Evolutionary conservation across 1,140 invertebrate genomes (phyloP).

Genomic region (Bombus polaris): DNA sequence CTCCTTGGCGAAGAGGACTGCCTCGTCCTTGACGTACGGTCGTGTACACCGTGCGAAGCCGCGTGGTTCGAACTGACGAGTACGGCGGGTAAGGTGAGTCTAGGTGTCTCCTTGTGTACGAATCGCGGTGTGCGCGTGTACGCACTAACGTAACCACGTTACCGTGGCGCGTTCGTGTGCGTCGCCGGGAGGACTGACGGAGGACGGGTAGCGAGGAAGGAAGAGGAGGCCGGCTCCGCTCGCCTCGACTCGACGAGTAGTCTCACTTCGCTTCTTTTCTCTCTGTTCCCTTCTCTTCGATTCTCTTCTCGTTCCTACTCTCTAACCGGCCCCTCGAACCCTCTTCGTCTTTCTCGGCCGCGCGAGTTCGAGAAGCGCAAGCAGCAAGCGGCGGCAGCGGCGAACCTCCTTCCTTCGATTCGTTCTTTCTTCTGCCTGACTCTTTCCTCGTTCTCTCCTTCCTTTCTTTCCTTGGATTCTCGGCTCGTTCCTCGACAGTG

Average conservation of each 20-base stretch:
- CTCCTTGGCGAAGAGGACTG: slow-evolving; percentile 56
- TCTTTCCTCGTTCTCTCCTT: slow-evolving; percentile 69
- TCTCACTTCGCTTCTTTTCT: slow-evolving; percentile 38
- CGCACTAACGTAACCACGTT: slow-evolving; percentile 52
- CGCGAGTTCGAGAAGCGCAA: slow-evolving; percentile 23
- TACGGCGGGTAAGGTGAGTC: slow-evolving; percentile 70
- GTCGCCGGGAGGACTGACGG: slow-evolving; percentile 55
- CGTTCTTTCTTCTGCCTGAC: slow-evolving; percentile 49
- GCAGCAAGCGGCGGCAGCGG: slow-evolving; percentile 12
- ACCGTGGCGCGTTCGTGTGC: slow-evolving; percentile 40
- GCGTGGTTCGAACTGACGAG: slow-evolving; percentile 82
- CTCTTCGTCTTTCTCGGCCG: slow-evolving; percentile 13
- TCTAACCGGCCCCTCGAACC: not conserved
- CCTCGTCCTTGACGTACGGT: slow-evolving; percentile 76
- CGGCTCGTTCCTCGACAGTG: slow-evolving; percentile 53
- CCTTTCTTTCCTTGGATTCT: slow-evolving; percentile 54
- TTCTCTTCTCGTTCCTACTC: not conserved
- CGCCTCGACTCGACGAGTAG: slow-evolving; percentile 37
- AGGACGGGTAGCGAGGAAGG: slow-evolving; percentile 60
- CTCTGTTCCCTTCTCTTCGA: not conserved
- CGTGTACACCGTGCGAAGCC: slow-evolving; percentile 80
- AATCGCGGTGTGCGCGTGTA: slow-evolving; percentile 38
- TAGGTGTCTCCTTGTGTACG: slow-evolving; percentile 71
- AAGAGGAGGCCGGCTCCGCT: slow-evolving; percentile 58
- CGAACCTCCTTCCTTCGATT: slow-evolving; percentile 29